These are phyloP conservation scores for Euproctis similis DNA, from an alignment of 2,888 invertebrate genomes.

Conservation along the genomic window DNA sequence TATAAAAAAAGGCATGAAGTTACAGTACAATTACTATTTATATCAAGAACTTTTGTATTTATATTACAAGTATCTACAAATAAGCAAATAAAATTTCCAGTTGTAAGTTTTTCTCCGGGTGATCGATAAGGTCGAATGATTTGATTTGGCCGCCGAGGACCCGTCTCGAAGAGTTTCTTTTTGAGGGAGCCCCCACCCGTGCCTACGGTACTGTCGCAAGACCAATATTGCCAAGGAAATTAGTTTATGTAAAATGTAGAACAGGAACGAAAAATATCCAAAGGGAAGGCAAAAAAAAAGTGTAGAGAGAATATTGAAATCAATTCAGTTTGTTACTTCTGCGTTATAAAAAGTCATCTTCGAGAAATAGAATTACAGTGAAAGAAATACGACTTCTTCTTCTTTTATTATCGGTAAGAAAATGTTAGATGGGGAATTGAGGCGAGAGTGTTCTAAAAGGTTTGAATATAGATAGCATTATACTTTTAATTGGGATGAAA, in stretches of 20 bases:
- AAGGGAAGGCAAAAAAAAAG: conserved; percentile 59
- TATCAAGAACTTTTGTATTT: too few species aligned
- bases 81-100: conserved; percentile 59
- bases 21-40: neutral
- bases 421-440: conserved; percentile 16
- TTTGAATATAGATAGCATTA: conserved; percentile 4
- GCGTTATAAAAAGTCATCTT: conserved; percentile 44
- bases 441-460: conserved; percentile 6
- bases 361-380: conserved; percentile 40
- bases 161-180: conserved; percentile 61
- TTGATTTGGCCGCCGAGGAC: conserved; percentile 68
- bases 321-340: conserved; percentile 55
- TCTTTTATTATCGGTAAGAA: conserved; percentile 14
- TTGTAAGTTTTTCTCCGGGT: conserved; percentile 59
- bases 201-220: conserved; percentile 70
- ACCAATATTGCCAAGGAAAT: conserved; percentile 75
- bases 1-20: neutral
- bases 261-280: conserved; percentile 67
- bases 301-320: conserved; percentile 62
- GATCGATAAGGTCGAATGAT: conserved; percentile 71
- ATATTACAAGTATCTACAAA: conserved; percentile 29
- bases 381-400: conserved; percentile 23
- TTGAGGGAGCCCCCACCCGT: conserved; percentile 58
- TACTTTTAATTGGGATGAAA: conserved; percentile 6
- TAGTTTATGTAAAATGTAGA: conserved; percentile 76